These are phyloP conservation scores for Pristionchus japonicus DNA, from an alignment of 2,888 invertebrate genomes.

Conservation along the genomic window DNA sequence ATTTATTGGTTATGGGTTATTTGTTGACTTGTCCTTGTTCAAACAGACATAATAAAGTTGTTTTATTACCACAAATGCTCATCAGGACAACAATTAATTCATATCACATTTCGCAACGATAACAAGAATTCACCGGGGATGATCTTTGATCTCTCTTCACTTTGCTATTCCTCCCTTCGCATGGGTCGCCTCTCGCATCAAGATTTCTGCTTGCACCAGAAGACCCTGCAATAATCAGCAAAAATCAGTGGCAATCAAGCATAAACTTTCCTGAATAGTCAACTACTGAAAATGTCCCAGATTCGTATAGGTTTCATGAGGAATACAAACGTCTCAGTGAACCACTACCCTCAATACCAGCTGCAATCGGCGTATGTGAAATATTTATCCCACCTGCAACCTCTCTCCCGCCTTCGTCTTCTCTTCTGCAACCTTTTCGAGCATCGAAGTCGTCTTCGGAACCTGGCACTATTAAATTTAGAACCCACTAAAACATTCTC, in stretches of 20 bases:
- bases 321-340: too few relatives aligned
- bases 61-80: slow-evolving; percentile 10
- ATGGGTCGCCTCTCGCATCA: slow-evolving; percentile 36
- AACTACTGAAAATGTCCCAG: background rate
- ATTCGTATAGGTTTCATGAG: background rate
- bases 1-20: slow-evolving; percentile 21
- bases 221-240: slow-evolving; percentile 13
- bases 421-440: slow-evolving; percentile 17
- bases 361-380: too few relatives aligned
- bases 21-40: background rate
- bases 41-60: background rate
- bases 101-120: background rate
- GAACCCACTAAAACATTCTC: too few relatives aligned
- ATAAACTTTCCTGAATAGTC: too few relatives aligned
- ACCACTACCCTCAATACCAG: too few relatives aligned
- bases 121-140: background rate
- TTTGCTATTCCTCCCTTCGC: slow-evolving; percentile 31
- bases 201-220: slow-evolving; percentile 24
- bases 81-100: slow-evolving; percentile 17
- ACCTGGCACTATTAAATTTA: too few relatives aligned
- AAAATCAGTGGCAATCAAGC: background rate
- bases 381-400: background rate
- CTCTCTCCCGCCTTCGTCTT: slow-evolving; percentile 41
- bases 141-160: slow-evolving; percentile 26
- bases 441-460: slow-evolving; percentile 33